phyloP scores from a whole-genome alignment of 2,888 invertebrate genomes.

The Belgica antarctica region DNA sequence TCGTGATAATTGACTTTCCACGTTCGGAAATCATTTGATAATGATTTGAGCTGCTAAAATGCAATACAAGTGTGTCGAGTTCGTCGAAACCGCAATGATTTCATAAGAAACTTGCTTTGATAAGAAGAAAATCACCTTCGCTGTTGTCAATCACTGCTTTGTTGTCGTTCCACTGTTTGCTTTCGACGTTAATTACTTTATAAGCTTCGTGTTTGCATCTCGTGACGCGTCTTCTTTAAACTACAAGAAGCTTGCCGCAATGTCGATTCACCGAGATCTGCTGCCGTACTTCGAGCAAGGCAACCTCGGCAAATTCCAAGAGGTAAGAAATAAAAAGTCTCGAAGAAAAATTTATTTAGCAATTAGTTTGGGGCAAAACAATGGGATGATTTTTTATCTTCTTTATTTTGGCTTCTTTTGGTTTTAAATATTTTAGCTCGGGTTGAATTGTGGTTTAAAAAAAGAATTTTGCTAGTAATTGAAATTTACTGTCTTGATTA shows the following conservation, averaged over 20 bases:
- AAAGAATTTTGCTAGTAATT: background rate
- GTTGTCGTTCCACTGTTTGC: too few species aligned
- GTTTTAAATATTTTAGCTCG: conserved; percentile 20
- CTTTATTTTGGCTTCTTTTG: background rate
- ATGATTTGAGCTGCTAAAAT: too few species aligned
- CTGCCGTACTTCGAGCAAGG: conserved; percentile 17
- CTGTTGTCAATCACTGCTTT: background rate
- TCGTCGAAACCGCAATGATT: background rate
- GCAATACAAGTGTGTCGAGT: too few species aligned
- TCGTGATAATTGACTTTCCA: too few species aligned
- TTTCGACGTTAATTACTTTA: too few species aligned
- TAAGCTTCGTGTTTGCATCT: too few species aligned
- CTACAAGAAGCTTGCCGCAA: too few species aligned
- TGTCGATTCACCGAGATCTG: conserved; percentile 23
- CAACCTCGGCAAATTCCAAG: conserved; percentile 34
- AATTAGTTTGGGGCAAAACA: too few species aligned
- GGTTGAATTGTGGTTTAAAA: background rate
- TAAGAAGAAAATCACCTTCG: background rate
- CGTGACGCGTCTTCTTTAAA: background rate
- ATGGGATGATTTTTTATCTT: conserved; percentile 18
- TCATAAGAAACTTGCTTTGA: background rate
- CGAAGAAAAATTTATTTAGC: conserved; percentile 25
- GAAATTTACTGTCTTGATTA: too few species aligned
- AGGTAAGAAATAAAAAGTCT: conserved; percentile 28
- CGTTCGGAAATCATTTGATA: too few species aligned